Evolutionary conservation across 2,113 vertebrate genomes (phyloP), one percentile per base, ranked within the genome.

Genomic region (Saguinus midas): DNA sequence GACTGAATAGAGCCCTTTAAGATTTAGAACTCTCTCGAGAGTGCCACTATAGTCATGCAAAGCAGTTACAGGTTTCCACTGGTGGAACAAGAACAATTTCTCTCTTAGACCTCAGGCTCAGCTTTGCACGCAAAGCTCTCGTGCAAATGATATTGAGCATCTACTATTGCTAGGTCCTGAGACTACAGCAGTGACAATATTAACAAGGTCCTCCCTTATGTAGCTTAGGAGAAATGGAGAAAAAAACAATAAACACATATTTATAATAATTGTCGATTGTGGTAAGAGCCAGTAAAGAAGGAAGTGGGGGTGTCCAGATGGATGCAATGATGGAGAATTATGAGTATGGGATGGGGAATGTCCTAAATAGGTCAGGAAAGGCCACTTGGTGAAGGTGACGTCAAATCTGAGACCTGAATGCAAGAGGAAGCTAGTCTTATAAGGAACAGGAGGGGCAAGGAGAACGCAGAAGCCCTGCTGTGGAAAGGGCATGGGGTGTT

Each of bases 261-360:
- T 40, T 37, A 40, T 10, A 20, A 64, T 16, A 58, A 45, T 87
- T 13, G 50, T 37, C 27, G 6, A 23, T 66, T 55, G 64, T 2
- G 48, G 12, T 17, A 52, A 87, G 50, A 27, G 16, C 23, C 76
- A 48, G 40, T 5, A 17, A 37, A 45, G 25, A 35, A 25, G 43
- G 1, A 2, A 6, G 0, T 0, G 4, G 20, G 6, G 8, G 29
- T 23, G n/a, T 61, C 16, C 20, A 32, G 17, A 13, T 17, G 32
- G 70, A 52, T 2, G 8, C 27, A 43, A 37, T 29, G 45, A 37
- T 4, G 14, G 50, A 75, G 75, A 64, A 43, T 81, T 35, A 8
- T 12, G 40, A 57, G 32, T 16, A 7, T 7, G 11, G 29, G 32
- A 7, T 43, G 12, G 12, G 27, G 25, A 61, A 57, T 35, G 55